A percentile compares a stretch with the other conserved stretches of the same genome.
These are phyloP conservation scores for Gallinago nigripennis DNA, from an alignment of 2,797 vertebrate species.

Conservation along the genomic window DNA sequence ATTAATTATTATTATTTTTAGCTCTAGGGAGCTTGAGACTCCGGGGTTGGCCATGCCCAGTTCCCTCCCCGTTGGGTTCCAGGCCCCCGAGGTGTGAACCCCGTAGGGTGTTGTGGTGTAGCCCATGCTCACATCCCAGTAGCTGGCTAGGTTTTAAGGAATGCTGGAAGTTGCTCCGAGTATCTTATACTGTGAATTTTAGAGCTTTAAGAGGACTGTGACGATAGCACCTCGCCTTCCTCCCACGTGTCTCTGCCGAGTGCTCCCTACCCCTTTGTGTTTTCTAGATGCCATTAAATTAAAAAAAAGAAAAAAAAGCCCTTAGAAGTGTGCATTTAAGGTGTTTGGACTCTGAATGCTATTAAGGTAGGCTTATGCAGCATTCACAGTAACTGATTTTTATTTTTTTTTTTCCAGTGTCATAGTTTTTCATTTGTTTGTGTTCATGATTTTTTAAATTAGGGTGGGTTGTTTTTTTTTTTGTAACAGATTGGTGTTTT, in stretches of 20 bases:
- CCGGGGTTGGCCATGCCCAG: not conserved
- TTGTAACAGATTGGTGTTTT: not conserved
- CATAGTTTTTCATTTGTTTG: slow-evolving; percentile 42
- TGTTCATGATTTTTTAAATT: slow-evolving; percentile 52
- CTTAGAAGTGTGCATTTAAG: slow-evolving; percentile 40
- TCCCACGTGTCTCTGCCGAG: not conserved
- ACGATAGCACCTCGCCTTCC: slow-evolving; percentile 15
- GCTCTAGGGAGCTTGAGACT: not conserved
- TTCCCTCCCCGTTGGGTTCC: not conserved
- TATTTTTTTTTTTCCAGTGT: not conserved
- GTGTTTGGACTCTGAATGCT: slow-evolving; percentile 26
- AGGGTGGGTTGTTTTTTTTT: not conserved
- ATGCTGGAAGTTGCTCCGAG: slow-evolving; percentile 63
- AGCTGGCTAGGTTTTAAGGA: slow-evolving; percentile 66
- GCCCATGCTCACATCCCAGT: not conserved
- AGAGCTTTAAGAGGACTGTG: slow-evolving; percentile 70
- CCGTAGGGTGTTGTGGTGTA: slow-evolving; percentile 49
- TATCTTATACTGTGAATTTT: slow-evolving; percentile 76
- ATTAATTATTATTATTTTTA: not conserved
- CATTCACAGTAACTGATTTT: not conserved
- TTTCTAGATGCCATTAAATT: slow-evolving; percentile 28
- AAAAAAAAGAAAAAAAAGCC: not conserved
- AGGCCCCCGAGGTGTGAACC: not conserved
- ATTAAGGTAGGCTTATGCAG: slow-evolving; percentile 24
- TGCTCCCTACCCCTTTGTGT: not conserved